Evolutionary conservation across 2,113 vertebrate genomes (phyloP), one percentile per base, ranked within the genome.

Genomic region (Bos indicus): DNA sequence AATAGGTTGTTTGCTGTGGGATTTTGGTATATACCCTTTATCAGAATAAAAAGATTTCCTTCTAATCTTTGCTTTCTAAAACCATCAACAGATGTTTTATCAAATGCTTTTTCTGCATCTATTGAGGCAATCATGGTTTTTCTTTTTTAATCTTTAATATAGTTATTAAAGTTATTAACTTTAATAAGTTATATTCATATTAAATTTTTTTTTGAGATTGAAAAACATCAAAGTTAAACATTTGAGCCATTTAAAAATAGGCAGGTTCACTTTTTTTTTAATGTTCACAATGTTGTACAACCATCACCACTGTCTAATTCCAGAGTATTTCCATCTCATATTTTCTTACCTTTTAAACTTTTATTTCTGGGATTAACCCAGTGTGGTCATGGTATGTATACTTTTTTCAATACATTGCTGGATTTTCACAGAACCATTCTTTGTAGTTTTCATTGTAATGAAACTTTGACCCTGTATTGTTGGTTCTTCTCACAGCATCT

Each of bases 401-500:
- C 28, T 78, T 36, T 95, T 59, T 48, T 77, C 74, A 91, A 2
- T 62, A 59, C 6, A 54, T 59, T 90, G 51, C 56, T 96, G 40
- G 48, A 64, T 85, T 88, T 91, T 74, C 77, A 43, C 13, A 84
- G 52, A 90, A 95, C 7, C 1, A 6, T 90, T 91, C 46, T 97
- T 92, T 80, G 21, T 7, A 59, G n/a, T 83, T 91, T 96, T 96
- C 82, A 57, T 36, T 91, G 15, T 92, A 93, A 97, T 96, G 51
- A 78, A 97, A 28, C 83, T 90, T 95, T 97, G 15, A 16, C 25
- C 43, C 54, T 97, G 23, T 95, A 97, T 93, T 83, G 25, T 83
- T 97, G 62, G n/a, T 93, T 97, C 17, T 98, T 95, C 97, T 90
- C 28, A 88, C 96, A 99, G 99, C 99, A 99, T 95, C 99, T 99